Base-by-base conservation (phyloP, 2,797 vertebrate species). In the Enteromius thamalakanensis region DNA sequence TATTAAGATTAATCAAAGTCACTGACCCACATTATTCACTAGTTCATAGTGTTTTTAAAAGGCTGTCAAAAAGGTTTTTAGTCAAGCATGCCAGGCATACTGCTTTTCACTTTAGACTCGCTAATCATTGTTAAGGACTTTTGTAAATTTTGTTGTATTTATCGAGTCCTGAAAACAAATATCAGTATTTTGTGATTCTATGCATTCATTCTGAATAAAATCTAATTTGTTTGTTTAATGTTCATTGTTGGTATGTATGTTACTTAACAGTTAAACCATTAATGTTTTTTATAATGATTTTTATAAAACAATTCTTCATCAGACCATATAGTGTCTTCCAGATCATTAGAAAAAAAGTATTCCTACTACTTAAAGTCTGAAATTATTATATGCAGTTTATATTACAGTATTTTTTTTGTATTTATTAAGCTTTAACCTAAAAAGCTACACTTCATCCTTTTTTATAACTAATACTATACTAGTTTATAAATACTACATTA, bases 91-190 rank as follows among this genome's bases (percentile, higher is more conserved):
- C 47, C n/a, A 3, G 21, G 14, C 23, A 47, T 71, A 10, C 49
- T 60, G 12, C 8, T 42, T 21, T 65, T 32, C 70, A 82, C 29
- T 74, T 64, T 37, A 65, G 40, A 62, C 15, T 12, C 11, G n/a
- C 26, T 47, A 53, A 42, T 45, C 74, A 60, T 42, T 4, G 6
- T n/a, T 19, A 23, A 15, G 19, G n/a, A 19, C 47, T 53, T 64
- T 67, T 79, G 32, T 71, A 32, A 37, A 74, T 9, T 58, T 40
- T 62, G 53, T 49, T 64, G 55, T 74, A 74, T 64, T 81, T 74
- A 80, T 47, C 29, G 21, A 64, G 29, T 60, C 8, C 6, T 58
- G 37, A n/a, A 67, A 65, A 64, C 8, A 62, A 62, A 37, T 11
- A n/a, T 47, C 21, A 19, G 14, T 32, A 8, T 32, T 15, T 40